phyloP scores from a whole-genome alignment of 1,140 invertebrate species.

The Drosophila ananassae region DNA sequence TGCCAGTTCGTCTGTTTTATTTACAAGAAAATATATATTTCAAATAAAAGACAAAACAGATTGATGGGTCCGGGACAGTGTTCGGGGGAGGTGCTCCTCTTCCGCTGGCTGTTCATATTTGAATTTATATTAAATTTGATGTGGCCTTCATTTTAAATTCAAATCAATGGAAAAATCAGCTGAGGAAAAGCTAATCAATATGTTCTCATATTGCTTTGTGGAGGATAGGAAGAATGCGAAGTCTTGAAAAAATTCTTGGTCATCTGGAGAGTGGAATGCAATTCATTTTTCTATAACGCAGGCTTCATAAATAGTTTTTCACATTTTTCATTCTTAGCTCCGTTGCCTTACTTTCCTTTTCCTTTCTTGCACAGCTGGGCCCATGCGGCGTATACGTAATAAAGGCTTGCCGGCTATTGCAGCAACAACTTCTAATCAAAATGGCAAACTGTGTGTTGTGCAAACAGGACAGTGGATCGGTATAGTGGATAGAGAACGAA shows the following conservation, averaged over 20 bases:
- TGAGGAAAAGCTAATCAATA: constrained; percentile 41
- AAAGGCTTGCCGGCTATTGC: constrained; percentile 10
- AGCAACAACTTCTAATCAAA: constrained; percentile 40
- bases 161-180: constrained; percentile 55
- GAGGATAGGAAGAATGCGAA: background rate
- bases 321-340: constrained; percentile 5
- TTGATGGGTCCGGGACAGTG: background rate
- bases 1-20: constrained; percentile 30
- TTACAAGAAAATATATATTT: constrained; percentile 22
- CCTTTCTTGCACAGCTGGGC: constrained; percentile 20
- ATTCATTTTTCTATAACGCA: background rate
- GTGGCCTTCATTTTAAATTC: constrained; percentile 71
- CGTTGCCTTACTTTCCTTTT: constrained; percentile 11
- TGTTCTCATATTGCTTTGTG: constrained; percentile 9
- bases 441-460: constrained; percentile 31
- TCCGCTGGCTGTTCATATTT: constrained; percentile 44
- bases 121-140: constrained; percentile 76
- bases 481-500: constrained; percentile 10
- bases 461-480: constrained; percentile 8
- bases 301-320: constrained; percentile 30
- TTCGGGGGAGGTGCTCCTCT: background rate
- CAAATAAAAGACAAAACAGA: constrained; percentile 6
- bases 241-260: background rate
- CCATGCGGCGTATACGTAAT: constrained; percentile 44
- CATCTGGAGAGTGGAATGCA: constrained; percentile 1